A percentile compares a stretch with the other conserved stretches of the same genome.
phyloP scores from a whole-genome alignment of 2,113 vertebrate species.

The Tragelaphus scriptus region DNA sequence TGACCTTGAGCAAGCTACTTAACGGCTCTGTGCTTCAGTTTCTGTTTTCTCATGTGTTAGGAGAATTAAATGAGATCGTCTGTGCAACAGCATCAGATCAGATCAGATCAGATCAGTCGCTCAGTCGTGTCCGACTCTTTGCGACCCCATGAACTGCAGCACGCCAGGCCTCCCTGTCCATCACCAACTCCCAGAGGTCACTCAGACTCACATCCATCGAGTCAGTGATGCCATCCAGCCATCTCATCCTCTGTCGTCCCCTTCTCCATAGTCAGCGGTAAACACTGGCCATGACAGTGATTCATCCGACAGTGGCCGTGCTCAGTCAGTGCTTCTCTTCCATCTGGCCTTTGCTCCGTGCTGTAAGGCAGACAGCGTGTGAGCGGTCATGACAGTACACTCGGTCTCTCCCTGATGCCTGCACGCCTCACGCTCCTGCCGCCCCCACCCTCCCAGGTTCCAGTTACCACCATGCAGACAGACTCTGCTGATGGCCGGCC shows the following conservation, averaged over 20 bases:
- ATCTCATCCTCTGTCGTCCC: no score
- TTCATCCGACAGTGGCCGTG: fast-evolving
- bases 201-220: no score
- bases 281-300: fast-evolving
- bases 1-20: not conserved
- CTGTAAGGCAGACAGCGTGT: not conserved
- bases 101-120: no score
- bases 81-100: fast-evolving
- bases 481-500: fast-evolving
- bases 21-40: not conserved
- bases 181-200: no score
- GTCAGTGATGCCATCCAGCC: no score
- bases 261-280: fast-evolving
- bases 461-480: fast-evolving
- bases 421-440: fast-evolving
- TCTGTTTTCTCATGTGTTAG: not conserved
- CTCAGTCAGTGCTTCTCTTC: not conserved
- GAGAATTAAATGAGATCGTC: not conserved
- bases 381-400: fast-evolving
- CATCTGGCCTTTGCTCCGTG: fast-evolving
- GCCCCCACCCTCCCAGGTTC: fast-evolving
- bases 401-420: not conserved
- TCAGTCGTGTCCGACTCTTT: no score
- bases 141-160: no score
- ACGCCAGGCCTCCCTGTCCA: no score